A percentile compares a stretch with the other conserved stretches of the same genome.
These are phyloP conservation scores for Danio aesculapii DNA, from an alignment of 2,797 vertebrate genomes.

Conservation along the genomic window DNA sequence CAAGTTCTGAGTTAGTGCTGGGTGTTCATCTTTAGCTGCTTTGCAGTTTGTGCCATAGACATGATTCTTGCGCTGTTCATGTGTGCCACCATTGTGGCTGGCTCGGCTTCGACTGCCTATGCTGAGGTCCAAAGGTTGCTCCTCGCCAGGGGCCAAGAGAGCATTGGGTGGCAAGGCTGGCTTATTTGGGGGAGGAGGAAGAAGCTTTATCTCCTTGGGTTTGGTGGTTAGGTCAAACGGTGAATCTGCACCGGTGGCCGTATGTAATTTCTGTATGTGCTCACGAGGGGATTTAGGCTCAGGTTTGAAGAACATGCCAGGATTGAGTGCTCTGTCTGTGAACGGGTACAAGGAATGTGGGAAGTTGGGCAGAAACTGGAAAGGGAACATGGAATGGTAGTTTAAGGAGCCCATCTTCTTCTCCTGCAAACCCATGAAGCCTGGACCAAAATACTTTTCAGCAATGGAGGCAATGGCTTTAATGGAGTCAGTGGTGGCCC, in stretches of 20 bases:
- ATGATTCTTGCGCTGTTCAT: slow-evolving; percentile 87
- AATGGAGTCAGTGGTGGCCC: slow-evolving; percentile 93
- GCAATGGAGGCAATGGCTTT: slow-evolving; percentile 99
- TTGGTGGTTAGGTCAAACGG: slow-evolving; percentile 98
- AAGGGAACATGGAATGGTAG: slow-evolving; percentile 97
- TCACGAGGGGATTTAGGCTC: slow-evolving; percentile 94
- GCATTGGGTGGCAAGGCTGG: slow-evolving; percentile 71
- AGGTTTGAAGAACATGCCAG: slow-evolving; percentile 92
- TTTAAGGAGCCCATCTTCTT: slow-evolving; percentile 95
- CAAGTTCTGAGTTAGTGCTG: slow-evolving; percentile 80
- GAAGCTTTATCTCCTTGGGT: slow-evolving; percentile 89
- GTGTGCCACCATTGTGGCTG: slow-evolving; percentile 86
- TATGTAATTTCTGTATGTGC: slow-evolving; percentile 62
- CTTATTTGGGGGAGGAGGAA: slow-evolving; percentile 77
- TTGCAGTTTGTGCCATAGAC: slow-evolving; percentile 86
- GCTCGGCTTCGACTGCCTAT: slow-evolving; percentile 90
- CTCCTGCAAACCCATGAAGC: slow-evolving; percentile 95
- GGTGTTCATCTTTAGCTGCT: slow-evolving; percentile 81
- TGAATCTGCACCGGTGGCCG: slow-evolving; percentile 85
- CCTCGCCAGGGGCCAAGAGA: slow-evolving; percentile 80
- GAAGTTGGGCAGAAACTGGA: slow-evolving; percentile 95
- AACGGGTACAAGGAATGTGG: slow-evolving; percentile 93
- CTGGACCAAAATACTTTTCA: slow-evolving; percentile 97
- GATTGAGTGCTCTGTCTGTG: slow-evolving; percentile 88
- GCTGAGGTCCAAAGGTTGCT: slow-evolving; percentile 97